Base-by-base conservation (phyloP, 2,888 invertebrate genomes). In the Andrena minutula region DNA sequence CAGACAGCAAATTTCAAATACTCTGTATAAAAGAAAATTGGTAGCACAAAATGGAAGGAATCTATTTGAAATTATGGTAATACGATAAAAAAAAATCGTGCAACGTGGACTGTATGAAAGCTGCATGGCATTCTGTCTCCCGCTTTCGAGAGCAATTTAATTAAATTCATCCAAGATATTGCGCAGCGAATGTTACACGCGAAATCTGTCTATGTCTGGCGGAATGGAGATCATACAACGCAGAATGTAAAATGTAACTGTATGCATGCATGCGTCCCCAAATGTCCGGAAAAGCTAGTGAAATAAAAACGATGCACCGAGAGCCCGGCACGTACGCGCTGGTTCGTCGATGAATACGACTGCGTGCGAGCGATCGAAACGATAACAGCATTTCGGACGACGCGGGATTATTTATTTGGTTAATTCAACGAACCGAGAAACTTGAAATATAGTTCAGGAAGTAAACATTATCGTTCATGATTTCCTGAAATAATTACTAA, bases 401-500 rank as follows among this genome's bases (percentile, higher is more conserved):
- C 32, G 28, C n/a, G 12, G 16, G 10, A 79, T 49, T 26, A 69
- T 10, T 72, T 56, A 32, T 49, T 69, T 20, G 51, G 16, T 28
- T 51, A 53, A 58, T 60, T 66, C 41, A 61, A 76, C 51, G 60
- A 76, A 41, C 51, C 61, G 41, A 16, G 41, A 41, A 41, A 41
- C 41, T 41, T 20, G 56, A 23, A 32, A 61, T 41, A 71, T 2
- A 32, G 30, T 51, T 41, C 41, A 16, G 10, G 35, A 53, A 51
- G 35, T 3, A 20, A 61, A 69, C 65, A 47, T 10, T 3, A 7
- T 41, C 41, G 41, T 41, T 41, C 41, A 41, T 16, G 41, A 41
- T 41, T 41, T 41, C 41, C 41, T 16, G 41, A 41, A 41, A 41
- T 41, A 4, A 41, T 41, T 41, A 41, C 12, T 16, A 16, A 41